Percentiles rank a stretch among this genome's conserved stretches.
phyloP scores from a whole-genome alignment of 2,113 vertebrate species.

The Larimichthys crocea region DNA sequence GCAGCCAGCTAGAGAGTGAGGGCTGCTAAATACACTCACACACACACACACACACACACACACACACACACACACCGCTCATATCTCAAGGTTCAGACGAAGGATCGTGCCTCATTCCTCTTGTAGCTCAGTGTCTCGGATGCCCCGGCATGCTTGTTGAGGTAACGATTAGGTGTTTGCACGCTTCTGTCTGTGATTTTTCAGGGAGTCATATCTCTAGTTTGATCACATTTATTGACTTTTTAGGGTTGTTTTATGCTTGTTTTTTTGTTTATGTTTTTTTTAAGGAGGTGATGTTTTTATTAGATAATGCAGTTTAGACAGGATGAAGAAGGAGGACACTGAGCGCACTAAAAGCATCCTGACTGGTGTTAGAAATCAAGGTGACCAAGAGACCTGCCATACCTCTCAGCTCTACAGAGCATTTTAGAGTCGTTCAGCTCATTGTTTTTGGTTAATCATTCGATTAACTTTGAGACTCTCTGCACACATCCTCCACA shows the following conservation, averaged over 20 bases:
- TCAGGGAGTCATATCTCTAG: slow-evolving; percentile 55
- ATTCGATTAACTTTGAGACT: not conserved
- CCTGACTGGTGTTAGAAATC: slow-evolving; percentile 20
- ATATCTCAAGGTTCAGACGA: slow-evolving; percentile 76
- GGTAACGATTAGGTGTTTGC: slow-evolving; percentile 65
- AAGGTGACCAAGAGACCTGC: not conserved
- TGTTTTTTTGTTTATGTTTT: slow-evolving; percentile 20
- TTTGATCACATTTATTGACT: slow-evolving; percentile 63
- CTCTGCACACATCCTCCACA: not conserved
- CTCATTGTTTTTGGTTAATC: not conserved
- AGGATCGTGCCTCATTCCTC: slow-evolving; percentile 73
- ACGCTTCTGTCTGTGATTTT: slow-evolving; percentile 58
- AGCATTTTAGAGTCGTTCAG: not conserved
- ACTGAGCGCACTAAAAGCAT: slow-evolving; percentile 18
- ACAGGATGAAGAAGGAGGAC: not conserved
- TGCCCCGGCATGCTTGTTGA: slow-evolving; percentile 59
- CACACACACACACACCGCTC: slow-evolving; percentile 54
- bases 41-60: slow-evolving; percentile 34
- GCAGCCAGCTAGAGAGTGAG: slow-evolving; percentile 90
- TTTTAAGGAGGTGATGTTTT: slow-evolving; percentile 15
- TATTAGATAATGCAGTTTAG: slow-evolving; percentile 23
- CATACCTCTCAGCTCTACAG: not conserved
- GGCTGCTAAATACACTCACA: slow-evolving; percentile 56
- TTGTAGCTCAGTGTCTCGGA: slow-evolving; percentile 59
- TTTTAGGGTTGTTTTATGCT: slow-evolving; percentile 4